phyloP scores from a whole-genome alignment of 1,140 invertebrate genomes.

The Bathynomus jamesi region DNA sequence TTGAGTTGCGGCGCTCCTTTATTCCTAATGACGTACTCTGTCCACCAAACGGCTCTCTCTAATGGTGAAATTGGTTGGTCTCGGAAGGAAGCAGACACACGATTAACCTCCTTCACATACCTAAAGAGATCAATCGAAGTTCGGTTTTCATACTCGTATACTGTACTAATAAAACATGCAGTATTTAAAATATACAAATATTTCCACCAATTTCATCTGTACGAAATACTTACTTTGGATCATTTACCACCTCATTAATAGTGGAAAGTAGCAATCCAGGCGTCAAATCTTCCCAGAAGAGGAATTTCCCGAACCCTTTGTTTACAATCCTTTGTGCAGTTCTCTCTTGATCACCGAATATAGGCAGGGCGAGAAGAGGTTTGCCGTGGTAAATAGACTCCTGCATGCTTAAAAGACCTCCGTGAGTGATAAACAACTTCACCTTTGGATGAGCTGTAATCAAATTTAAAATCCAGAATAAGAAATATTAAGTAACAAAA shows the following conservation, averaged over 20 bases:
- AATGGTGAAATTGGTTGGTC: conserved; percentile 52
- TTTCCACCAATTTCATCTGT: background rate
- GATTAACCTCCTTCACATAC: background rate
- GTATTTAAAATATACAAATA: too few relatives aligned
- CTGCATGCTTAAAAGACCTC: background rate
- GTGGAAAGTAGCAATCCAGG: conserved; percentile 29
- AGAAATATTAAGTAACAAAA: background rate
- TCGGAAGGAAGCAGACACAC: conserved; percentile 40
- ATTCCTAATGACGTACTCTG: conserved; percentile 52
- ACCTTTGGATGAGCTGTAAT: background rate
- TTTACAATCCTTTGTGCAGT: background rate
- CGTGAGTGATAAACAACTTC: background rate
- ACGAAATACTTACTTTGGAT: conserved; percentile 18
- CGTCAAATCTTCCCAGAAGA: conserved; percentile 37
- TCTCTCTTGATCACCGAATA: background rate
- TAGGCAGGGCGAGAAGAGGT: background rate
- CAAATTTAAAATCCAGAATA: background rate
- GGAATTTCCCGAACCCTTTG: background rate
- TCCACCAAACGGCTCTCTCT: conserved; percentile 52
- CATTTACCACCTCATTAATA: conserved; percentile 34
- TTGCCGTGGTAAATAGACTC: background rate
- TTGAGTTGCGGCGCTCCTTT: conserved; percentile 51
- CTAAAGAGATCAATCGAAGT: background rate
- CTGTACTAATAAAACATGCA: too few relatives aligned
- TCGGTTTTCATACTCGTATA: too few relatives aligned